A percentile compares a stretch with the other conserved stretches of the same genome.
Conservation (phyloP, 2,888 invertebrate species). For the Euplagia quadripunctaria region DNA sequence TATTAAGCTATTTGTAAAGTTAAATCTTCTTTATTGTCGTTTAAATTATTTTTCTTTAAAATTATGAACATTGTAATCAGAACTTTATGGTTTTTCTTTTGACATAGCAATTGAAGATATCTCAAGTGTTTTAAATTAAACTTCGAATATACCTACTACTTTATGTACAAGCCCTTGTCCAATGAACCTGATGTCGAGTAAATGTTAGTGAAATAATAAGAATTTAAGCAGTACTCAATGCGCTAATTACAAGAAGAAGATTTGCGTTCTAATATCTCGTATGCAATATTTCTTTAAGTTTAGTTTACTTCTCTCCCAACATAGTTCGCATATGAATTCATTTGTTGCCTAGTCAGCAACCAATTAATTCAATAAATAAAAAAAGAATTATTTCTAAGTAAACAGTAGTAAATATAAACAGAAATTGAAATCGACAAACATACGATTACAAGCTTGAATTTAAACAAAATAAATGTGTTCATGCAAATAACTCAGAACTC, state of each 20-base stretch:
- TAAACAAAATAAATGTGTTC: slow-evolving; percentile 21
- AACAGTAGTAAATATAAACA: background rate
- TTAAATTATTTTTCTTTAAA: background rate
- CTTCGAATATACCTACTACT: background rate
- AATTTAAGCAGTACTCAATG: no score
- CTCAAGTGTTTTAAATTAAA: background rate
- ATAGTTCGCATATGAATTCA: slow-evolving; percentile 12
- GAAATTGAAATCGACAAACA: background rate
- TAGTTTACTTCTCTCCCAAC: slow-evolving; percentile 1
- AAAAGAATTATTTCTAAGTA: background rate
- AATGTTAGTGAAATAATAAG: no score
- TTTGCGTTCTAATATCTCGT: background rate
- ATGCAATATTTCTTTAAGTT: background rate
- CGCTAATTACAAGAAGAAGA: no score
- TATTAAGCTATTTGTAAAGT: background rate
- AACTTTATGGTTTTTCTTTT: background rate
- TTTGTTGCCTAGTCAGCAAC: background rate
- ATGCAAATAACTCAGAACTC: slow-evolving; percentile 24
- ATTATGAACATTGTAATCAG: background rate
- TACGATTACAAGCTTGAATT: background rate
- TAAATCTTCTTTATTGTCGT: background rate
- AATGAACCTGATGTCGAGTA: no score
- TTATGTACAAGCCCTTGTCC: background rate
- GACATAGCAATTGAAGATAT: background rate
- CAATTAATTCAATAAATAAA: background rate